Conservation (phyloP, 2,888 invertebrate species). For the Thereva unica region DNA sequence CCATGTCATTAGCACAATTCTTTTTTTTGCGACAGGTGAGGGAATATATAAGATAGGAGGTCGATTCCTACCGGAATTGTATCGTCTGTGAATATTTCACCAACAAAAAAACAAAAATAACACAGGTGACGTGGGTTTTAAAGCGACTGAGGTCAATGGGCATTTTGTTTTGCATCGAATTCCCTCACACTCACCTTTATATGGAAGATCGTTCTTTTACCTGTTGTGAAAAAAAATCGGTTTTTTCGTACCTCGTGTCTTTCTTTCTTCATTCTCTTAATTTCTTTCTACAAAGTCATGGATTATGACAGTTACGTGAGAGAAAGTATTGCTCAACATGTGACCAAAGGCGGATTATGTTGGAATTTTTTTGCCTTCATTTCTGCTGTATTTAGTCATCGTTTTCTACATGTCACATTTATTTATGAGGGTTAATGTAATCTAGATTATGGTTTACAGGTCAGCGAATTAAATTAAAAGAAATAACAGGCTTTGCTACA, state of each 20-base stretch:
- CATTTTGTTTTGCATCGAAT: not conserved
- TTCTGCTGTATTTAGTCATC: no score
- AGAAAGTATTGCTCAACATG: conserved; percentile 40
- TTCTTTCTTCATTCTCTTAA: conserved; percentile 5
- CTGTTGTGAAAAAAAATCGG: not conserved
- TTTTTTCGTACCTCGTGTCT: conserved; percentile 18
- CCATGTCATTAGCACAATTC: conserved; percentile 37
- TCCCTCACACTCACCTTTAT: not conserved
- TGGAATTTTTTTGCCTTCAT: no score
- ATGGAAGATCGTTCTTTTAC: conserved; percentile 1
- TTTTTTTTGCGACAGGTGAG: conserved; percentile 2
- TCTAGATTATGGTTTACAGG: no score
- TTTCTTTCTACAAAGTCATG: conserved; percentile 1
- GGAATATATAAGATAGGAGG: not conserved
- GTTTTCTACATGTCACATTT: no score
- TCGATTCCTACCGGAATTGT: not conserved
- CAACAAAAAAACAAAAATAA: conserved; percentile 9
- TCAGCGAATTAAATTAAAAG: no score
- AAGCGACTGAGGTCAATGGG: conserved; percentile 28
- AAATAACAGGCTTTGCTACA: no score
- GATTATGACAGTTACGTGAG: conserved; percentile 40
- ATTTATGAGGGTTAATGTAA: no score
- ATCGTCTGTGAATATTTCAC: conserved; percentile 21
- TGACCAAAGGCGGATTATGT: not conserved
- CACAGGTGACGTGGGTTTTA: conserved; percentile 2